These are phyloP conservation scores for Neotoxoptera formosana DNA, from an alignment of 1,140 invertebrate species.

Conservation along the genomic window DNA sequence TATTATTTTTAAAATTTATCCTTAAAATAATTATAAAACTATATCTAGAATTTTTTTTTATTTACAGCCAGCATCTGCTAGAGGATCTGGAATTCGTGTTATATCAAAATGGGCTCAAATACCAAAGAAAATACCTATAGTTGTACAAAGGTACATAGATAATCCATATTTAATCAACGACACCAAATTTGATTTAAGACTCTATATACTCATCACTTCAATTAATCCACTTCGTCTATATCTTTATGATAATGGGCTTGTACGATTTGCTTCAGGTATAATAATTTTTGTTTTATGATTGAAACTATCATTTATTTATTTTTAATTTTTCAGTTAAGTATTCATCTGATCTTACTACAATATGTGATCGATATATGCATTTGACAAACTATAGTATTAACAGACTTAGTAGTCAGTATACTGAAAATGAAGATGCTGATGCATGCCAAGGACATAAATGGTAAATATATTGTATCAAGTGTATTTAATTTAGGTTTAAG, in stretches of 20 bases:
- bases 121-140: conserved; percentile 84
- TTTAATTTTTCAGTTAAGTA: conserved; percentile 75
- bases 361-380: conserved; percentile 94
- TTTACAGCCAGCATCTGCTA: conserved; percentile 85
- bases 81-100: conserved; percentile 94
- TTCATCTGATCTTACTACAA: conserved; percentile 77
- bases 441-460: conserved; percentile 90
- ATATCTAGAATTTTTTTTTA: neutral
- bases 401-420: conserved; percentile 86
- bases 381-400: conserved; percentile 99
- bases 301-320: neutral
- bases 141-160: conserved; percentile 90
- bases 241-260: conserved; percentile 93
- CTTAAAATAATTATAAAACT: neutral
- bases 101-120: conserved; percentile 92
- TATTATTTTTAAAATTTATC: conserved; percentile 62
- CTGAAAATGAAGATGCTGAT: conserved; percentile 83
- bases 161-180: conserved; percentile 91
- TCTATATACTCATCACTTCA: conserved; percentile 95
- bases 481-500: neutral
- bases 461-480: conserved; percentile 63
- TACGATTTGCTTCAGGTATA: conserved; percentile 85
- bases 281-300: conserved; percentile 60
- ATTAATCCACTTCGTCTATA: conserved; percentile 93
- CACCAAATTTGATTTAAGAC: conserved; percentile 89